A percentile compares a stretch with the other conserved stretches of the same genome.
Conservation (phyloP, 1,140 invertebrate species). For the Drosophila mojavensis region DNA sequence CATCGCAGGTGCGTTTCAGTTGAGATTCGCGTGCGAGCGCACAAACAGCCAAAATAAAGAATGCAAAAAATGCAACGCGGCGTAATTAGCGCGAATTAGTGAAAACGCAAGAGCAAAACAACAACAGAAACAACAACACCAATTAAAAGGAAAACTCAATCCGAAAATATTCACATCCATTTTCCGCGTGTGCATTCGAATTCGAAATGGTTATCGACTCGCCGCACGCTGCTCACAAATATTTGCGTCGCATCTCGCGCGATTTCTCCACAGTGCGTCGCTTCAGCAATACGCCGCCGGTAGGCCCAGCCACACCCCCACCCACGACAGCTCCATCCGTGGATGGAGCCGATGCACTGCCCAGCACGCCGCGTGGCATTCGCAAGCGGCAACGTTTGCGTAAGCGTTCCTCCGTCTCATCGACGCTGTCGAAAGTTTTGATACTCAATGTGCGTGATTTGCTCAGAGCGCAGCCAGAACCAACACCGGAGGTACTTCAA, state of each 20-base stretch:
- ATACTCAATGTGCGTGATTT: constrained; percentile 83
- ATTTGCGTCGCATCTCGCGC: constrained; percentile 76
- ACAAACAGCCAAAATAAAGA: constrained; percentile 9
- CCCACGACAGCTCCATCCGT: not conserved
- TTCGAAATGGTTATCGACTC: constrained; percentile 63
- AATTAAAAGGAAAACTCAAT: not conserved
- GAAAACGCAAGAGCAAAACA: constrained; percentile 25
- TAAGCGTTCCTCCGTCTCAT: constrained; percentile 80
- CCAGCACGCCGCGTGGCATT: constrained; percentile 62
- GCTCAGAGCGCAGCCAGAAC: constrained; percentile 58
- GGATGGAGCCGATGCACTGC: constrained; percentile 43
- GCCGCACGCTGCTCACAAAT: constrained; percentile 67
- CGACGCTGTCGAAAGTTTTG: constrained; percentile 81
- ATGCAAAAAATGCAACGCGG: constrained; percentile 11
- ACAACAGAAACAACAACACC: not conserved
- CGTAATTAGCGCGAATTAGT: constrained; percentile 56
- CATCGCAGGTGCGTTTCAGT: constrained; percentile 63
- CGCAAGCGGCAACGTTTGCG: constrained; percentile 65
- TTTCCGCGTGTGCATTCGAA: not conserved
- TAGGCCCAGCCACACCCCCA: not conserved
- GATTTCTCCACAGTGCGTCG: constrained; percentile 79
- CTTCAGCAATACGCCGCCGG: constrained; percentile 68
- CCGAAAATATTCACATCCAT: not conserved
- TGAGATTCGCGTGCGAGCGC: constrained; percentile 38
- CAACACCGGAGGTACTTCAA: constrained; percentile 56